phyloP scores from a whole-genome alignment of 2,113 vertebrate genomes.

The Pimephales promelas region DNA sequence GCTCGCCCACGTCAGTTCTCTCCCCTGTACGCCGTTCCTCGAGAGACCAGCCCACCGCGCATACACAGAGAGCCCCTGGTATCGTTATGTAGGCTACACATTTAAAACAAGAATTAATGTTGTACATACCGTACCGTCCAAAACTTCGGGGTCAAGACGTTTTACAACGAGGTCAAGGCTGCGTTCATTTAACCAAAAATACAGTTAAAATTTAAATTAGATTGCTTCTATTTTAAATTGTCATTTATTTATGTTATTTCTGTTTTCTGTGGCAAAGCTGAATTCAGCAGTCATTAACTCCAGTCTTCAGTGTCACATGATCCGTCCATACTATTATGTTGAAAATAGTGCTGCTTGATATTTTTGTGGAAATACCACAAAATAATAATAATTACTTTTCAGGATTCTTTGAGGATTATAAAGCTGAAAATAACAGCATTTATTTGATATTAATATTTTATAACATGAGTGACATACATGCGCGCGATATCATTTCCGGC shows the following conservation, averaged over 20 bases:
- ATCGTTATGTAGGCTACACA: neutral
- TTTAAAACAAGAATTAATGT: neutral
- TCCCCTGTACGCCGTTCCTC: conserved; percentile 39
- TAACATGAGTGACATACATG: no score
- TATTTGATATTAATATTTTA: neutral
- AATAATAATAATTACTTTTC: neutral
- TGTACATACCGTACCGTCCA: neutral
- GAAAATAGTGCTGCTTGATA: neutral
- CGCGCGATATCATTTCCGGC: no score
- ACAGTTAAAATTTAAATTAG: neutral
- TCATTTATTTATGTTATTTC: neutral
- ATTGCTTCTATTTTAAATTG: neutral
- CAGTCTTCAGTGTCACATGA: neutral
- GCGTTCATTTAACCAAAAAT: neutral
- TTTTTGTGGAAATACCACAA: neutral
- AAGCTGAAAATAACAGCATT: neutral
- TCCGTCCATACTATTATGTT: neutral
- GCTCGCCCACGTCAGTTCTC: conserved; percentile 45
- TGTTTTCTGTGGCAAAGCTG: neutral
- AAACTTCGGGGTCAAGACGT: neutral
- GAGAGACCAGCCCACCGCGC: conserved; percentile 54
- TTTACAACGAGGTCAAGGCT: neutral
- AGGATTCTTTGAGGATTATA: neutral
- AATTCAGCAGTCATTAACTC: neutral
- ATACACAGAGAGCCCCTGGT: neutral